Percentiles rank a stretch among this genome's conserved stretches.
Evolutionary conservation across 2,888 invertebrate species (phyloP).

Genomic region (Acleris sparsana): DNA sequence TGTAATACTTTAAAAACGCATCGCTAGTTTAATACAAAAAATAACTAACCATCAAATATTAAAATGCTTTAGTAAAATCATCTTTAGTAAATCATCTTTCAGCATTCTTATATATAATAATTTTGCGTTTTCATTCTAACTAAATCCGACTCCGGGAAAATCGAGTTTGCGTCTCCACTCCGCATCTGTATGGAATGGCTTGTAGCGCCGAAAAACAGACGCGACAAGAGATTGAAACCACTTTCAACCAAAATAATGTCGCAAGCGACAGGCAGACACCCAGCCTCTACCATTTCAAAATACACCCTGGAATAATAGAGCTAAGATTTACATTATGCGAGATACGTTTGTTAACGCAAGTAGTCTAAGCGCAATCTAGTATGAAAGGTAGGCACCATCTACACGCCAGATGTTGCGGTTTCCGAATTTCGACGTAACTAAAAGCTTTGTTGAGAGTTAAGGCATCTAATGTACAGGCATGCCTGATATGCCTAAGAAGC

Average conservation of each 20-base stretch:
- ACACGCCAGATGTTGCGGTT: constrained; percentile 79
- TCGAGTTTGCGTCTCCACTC: constrained; percentile 68
- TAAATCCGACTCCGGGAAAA: constrained; percentile 60
- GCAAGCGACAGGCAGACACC: constrained; percentile 53
- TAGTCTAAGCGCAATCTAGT: constrained; percentile 74
- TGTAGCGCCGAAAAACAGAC: constrained; percentile 66
- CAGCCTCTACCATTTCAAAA: constrained; percentile 43
- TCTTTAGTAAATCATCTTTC: constrained; percentile 17
- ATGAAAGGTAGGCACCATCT: constrained; percentile 64
- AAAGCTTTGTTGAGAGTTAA: constrained; percentile 68
- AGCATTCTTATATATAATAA: constrained; percentile 41
- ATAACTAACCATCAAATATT: constrained; percentile 21
- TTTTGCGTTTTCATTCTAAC: constrained; percentile 66
- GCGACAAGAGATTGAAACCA: constrained; percentile 78
- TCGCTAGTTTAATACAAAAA: constrained; percentile 11
- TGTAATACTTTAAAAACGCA: not conserved
- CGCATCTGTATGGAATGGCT: constrained; percentile 74
- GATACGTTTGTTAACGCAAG: constrained; percentile 50
- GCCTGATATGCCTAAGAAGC: constrained; percentile 21
- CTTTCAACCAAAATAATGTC: constrained; percentile 54
- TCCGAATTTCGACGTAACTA: constrained; percentile 76
- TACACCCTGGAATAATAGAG: constrained; percentile 40
- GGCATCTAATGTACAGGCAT: constrained; percentile 47
- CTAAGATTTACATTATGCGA: constrained; percentile 44
- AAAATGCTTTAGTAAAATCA: too few relatives aligned